Evolutionary conservation across 2,797 vertebrate genomes (phyloP).

Genomic region (Miichthys miiuy): DNA sequence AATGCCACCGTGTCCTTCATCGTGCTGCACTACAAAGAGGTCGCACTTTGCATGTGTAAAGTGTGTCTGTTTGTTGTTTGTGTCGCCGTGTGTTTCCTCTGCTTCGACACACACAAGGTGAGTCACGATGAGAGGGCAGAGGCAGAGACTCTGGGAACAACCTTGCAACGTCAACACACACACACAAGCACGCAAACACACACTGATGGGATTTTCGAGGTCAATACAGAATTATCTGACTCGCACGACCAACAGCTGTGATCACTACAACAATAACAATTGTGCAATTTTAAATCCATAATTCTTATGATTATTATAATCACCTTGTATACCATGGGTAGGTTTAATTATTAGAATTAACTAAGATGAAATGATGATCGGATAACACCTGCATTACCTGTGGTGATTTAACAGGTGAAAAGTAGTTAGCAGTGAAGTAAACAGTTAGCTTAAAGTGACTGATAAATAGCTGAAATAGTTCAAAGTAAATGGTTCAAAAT

Average conservation of each 20-base stretch:
- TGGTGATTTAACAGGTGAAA: not conserved
- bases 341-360: not conserved
- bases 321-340: not conserved
- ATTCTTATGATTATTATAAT: not conserved
- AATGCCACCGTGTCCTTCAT: not conserved
- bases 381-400: not conserved
- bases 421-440: not conserved
- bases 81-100: constrained; percentile 31
- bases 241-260: constrained; percentile 2
- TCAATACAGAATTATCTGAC: not conserved
- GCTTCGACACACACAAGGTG: constrained; percentile 29
- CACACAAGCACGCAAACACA: constrained; percentile 5
- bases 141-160: constrained; percentile 10
- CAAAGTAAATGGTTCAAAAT: no score
- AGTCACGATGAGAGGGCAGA: constrained; percentile 13
- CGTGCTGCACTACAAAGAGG: not conserved
- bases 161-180: not conserved
- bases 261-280: constrained; percentile 10
- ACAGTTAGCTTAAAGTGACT: not conserved
- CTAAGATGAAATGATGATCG: not conserved
- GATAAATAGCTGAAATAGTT: no score
- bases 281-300: not conserved
- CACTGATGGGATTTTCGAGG: no score
- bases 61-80: constrained; percentile 9
- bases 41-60: not conserved